phyloP scores from a whole-genome alignment of 2,113 vertebrate genomes.

The Oostethus manadensis region DNA sequence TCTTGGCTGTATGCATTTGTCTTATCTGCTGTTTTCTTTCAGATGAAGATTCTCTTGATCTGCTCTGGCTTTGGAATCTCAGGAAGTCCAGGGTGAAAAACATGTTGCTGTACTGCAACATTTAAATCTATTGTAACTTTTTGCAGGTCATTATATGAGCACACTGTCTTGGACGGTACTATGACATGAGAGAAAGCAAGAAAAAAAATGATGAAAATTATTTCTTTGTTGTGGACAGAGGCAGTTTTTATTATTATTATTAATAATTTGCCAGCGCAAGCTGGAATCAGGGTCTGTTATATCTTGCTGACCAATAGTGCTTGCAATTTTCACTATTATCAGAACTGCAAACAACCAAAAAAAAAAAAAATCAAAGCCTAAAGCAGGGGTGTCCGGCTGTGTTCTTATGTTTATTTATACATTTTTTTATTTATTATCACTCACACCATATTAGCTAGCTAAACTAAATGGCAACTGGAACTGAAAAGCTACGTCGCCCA shows the following conservation, averaged over 20 bases:
- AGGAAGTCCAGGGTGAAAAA: slow-evolving; percentile 81
- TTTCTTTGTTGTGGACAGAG: slow-evolving; percentile 41
- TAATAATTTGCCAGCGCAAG: slow-evolving; percentile 17
- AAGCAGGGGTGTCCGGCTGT: too few relatives aligned
- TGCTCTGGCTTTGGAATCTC: slow-evolving; percentile 81
- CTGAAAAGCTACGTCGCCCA: too few relatives aligned
- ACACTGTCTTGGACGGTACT: slow-evolving; percentile 37
- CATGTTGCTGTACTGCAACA: slow-evolving; percentile 46
- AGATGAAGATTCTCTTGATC: slow-evolving; percentile 84
- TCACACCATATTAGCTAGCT: too few relatives aligned
- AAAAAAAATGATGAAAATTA: slow-evolving; percentile 22
- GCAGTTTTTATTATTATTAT: slow-evolving; percentile 6
- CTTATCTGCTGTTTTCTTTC: slow-evolving; percentile 86
- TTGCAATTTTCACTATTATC: slow-evolving; percentile 1
- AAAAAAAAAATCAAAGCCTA: too few relatives aligned
- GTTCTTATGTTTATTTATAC: too few relatives aligned
- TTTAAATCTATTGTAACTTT: slow-evolving; percentile 31
- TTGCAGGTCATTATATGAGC: slow-evolving; percentile 35
- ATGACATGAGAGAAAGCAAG: slow-evolving; percentile 38
- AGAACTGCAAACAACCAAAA: slow-evolving; percentile 1
- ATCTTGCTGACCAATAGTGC: slow-evolving; percentile 6
- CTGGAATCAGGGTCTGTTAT: slow-evolving; percentile 26
- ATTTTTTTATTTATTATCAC: too few relatives aligned
- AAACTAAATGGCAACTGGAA: too few relatives aligned
- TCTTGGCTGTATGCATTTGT: slow-evolving; percentile 76